Conservation (phyloP, 2,888 invertebrate genomes). For the Ennomos fuscantarius region DNA sequence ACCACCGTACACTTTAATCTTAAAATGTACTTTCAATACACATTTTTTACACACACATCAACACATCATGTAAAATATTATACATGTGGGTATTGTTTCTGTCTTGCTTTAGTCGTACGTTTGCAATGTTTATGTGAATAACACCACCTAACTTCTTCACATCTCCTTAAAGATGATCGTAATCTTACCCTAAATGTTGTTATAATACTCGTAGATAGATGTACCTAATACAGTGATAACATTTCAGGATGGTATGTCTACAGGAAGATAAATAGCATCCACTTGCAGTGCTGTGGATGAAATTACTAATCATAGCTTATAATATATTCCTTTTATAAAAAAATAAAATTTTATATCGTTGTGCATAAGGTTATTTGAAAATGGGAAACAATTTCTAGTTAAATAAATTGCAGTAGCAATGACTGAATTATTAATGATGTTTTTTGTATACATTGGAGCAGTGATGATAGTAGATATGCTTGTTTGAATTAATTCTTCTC, state of each 20-base stretch:
- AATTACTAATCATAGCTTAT: constrained; percentile 32
- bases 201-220: background rate
- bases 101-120: constrained; percentile 6
- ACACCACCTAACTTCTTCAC: background rate
- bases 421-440: constrained; percentile 7
- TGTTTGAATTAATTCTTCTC: too few species aligned
- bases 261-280: constrained; percentile 61
- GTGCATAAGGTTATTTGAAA: constrained; percentile 24
- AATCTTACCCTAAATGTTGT: background rate
- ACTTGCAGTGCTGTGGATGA: constrained; percentile 53
- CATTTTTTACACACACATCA: too few species aligned
- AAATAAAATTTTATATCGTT: constrained; percentile 8
- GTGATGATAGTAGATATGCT: too few species aligned
- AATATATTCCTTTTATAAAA: constrained; percentile 16
- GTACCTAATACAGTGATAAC: constrained; percentile 32
- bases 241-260: constrained; percentile 80
- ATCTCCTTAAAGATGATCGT: constrained; percentile 1
- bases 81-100: background rate
- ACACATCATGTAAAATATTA: background rate
- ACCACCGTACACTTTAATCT: background rate
- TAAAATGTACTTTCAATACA: background rate
- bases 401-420: constrained; percentile 4
- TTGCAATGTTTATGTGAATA: background rate
- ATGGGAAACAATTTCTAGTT: constrained; percentile 18
- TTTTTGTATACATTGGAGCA: too few species aligned